Evolutionary conservation across 2,888 invertebrate species (phyloP).

Genomic region (Ametastegia equiseti): DNA sequence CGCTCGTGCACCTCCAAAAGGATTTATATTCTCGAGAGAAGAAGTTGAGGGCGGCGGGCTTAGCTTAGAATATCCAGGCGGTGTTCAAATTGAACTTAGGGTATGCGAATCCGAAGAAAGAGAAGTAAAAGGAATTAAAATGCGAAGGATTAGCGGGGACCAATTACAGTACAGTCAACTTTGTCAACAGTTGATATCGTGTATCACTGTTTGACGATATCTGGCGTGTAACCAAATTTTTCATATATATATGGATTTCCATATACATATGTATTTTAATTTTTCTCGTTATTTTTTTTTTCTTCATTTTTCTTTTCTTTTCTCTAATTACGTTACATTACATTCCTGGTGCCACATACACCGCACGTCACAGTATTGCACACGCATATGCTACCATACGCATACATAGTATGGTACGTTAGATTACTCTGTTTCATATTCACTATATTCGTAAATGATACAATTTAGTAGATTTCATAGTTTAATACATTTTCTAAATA

Average conservation of each 20-base stretch:
- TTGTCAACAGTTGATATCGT: conserved; percentile 92
- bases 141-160: conserved; percentile 92
- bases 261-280: conserved; percentile 48
- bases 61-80: conserved; percentile 88
- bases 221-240: conserved; percentile 61
- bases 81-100: conserved; percentile 90
- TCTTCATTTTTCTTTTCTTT: conserved; percentile 58
- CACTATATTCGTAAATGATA: conserved; percentile 64
- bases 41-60: conserved; percentile 76
- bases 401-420: conserved; percentile 58
- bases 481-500: conserved; percentile 33
- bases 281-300: no score
- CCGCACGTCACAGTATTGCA: conserved; percentile 68
- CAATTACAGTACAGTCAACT: conserved; percentile 91
- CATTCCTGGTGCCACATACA: conserved; percentile 66
- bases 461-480: conserved; percentile 61
- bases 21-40: conserved; percentile 78
- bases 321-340: conserved; percentile 62
- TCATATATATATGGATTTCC: not conserved
- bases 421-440: conserved; percentile 54
- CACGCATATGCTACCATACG: conserved; percentile 65
- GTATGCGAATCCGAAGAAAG: conserved; percentile 86
- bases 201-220: conserved; percentile 85
- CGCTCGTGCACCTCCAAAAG: conserved; percentile 86
- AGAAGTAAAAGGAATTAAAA: conserved; percentile 88